Evolutionary conservation across 2,113 vertebrate genomes (phyloP), one percentile per base, ranked within the genome.

Genomic region (Lutjanus erythropterus): DNA sequence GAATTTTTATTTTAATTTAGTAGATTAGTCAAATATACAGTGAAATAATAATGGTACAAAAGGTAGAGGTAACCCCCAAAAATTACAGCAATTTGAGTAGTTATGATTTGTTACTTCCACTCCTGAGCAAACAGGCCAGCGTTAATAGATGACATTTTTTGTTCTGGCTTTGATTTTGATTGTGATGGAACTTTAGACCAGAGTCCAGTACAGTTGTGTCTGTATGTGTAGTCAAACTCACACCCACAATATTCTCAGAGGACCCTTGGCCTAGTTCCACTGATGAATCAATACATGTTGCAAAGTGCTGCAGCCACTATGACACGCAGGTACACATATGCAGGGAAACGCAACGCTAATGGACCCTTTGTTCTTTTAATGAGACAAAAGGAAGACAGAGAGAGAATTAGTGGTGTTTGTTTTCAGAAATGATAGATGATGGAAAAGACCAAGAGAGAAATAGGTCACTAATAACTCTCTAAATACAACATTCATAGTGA

Each of bases 231-330:
- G 33, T 73, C 23, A 76, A 59, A 56, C 14, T 29, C 39, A 47
- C 58, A 50, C 11, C 73, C 31, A 37, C 44, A 56, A 10, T 59
- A 55, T 60, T 67, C 78, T 83, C 70, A 50, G 41, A 76, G 65
- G 79, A 61, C 62, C 71, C 41, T 69, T 84, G 61, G 72, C 65
- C 64, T 72, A 66, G 42, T 80, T 66, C 52, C 35, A 77, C 47
- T 29, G 18, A n/a, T 76, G 64, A 83, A 88, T 93, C 87, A 85
- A 88, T 89, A 87, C 42, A 71, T 84, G 71, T 62, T 69, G 59
- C 60, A 33, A 70, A 76, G 74, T 33, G 44, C 60, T 23, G 35
- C 27, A 62, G 71, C 75, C 66, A 61, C 50, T 69, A 71, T 41
- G 29, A 70, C 64, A 39, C 47, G 14, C 41, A 47, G n/a, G 62